Base-by-base conservation (phyloP, 2,888 invertebrate species). In the Amphipyra tragopoginis region DNA sequence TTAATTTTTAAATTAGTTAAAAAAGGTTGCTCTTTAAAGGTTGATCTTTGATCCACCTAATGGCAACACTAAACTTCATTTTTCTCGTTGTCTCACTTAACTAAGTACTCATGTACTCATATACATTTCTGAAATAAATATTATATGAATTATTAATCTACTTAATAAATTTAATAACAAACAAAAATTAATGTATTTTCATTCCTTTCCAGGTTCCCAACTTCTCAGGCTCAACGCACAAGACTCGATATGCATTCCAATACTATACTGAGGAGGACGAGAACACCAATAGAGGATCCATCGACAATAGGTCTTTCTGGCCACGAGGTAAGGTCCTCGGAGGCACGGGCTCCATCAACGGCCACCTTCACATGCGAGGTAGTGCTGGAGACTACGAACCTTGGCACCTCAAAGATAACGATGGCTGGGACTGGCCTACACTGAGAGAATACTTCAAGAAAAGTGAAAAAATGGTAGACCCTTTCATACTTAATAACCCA, bases 311-410 rank as follows among this genome's bases (percentile, higher is more conserved):
- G 45, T 89, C 93, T 0, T 94, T 87, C 65, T 94, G 94, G 93
- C 93, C 94, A 11, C 83, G 93, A 51, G 95, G 94, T 1, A 88
- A 86, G 65, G 81, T 90, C 29, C 79, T 95, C 0, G 95, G 95
- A 15, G 95, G 95, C 0, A 92, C 92, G 0, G 92, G 93, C 3
- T 91, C 93, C 33, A 92, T 94, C 52, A 94, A 94, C 62, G 93
- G 93, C 0, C 79, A 90, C 3, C 82, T 94, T 0, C 90, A 94
- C 50, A 91, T 93, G 89, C 86, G 88, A 66, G 93, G 93, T 0
- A 91, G 92, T 49, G 72, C 86, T 0, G 89, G 82, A 38, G 94
- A 94, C 73, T 94, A 93, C 48, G 81, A 81, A 49, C 75, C 87
- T 2, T 94, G 94, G 94, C 89, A 93, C 65, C 48, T 82, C 4